A percentile compares a stretch with the other conserved stretches of the same genome.
Conservation (phyloP, 2,888 invertebrate species). For the Dynastes maya region DNA sequence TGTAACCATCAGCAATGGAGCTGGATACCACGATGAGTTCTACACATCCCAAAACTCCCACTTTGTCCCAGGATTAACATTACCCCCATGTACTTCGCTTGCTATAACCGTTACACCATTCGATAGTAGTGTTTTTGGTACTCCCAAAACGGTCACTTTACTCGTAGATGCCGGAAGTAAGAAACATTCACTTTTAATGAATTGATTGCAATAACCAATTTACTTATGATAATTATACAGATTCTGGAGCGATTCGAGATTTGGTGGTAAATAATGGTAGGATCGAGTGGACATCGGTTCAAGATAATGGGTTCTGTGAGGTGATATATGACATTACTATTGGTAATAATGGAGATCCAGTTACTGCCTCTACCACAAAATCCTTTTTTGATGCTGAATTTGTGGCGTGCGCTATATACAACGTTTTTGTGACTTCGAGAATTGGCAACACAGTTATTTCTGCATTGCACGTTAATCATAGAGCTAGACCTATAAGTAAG, state of each 20-base stretch:
- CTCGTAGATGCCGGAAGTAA: background rate
- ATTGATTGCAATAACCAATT: background rate
- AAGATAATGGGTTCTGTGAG: slow-evolving; percentile 12
- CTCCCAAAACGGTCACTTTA: background rate
- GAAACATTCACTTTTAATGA: background rate
- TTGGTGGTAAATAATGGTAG: slow-evolving; percentile 15
- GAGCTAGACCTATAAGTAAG: slow-evolving; percentile 21
- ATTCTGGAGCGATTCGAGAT: slow-evolving; percentile 11
- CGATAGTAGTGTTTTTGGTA: slow-evolving; percentile 1
- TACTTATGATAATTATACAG: background rate
- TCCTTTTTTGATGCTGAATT: slow-evolving; percentile 14
- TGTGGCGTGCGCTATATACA: slow-evolving; percentile 14
- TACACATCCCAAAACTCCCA: background rate
- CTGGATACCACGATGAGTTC: background rate
- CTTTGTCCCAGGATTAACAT: background rate
- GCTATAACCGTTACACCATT: slow-evolving; percentile 19
- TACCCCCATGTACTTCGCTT: slow-evolving; percentile 1
- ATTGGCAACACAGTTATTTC: background rate
- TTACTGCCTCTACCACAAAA: background rate
- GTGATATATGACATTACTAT: slow-evolving; percentile 18
- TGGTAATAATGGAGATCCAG: background rate
- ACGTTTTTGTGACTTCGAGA: background rate
- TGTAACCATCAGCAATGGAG: background rate
- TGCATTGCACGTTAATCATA: background rate
- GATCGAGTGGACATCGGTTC: slow-evolving; percentile 1